Evolutionary conservation across 1,140 invertebrate species (phyloP).

Genomic region (Harlomillsia oculata): DNA sequence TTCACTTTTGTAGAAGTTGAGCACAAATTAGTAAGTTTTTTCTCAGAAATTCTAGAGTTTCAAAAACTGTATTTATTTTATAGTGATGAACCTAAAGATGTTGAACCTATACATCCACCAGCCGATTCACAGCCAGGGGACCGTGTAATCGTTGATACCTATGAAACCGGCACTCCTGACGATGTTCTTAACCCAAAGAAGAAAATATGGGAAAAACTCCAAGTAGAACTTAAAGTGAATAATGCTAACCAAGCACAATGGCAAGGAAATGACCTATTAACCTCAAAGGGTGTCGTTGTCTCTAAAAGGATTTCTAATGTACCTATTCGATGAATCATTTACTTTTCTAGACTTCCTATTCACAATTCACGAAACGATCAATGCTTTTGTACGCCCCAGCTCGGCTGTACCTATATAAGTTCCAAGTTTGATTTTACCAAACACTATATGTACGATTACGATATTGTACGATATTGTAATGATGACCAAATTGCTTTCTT

Average conservation of each 20-base stretch:
- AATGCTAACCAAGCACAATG: constrained; percentile 61
- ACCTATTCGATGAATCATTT: constrained; percentile 50
- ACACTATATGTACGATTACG: no score
- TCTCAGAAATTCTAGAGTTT: constrained; percentile 61
- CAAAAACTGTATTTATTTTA: constrained; percentile 67
- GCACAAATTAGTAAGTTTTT: constrained; percentile 54
- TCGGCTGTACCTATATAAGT: no score
- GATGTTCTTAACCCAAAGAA: constrained; percentile 80
- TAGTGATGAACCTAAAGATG: constrained; percentile 60
- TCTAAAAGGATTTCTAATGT: constrained; percentile 60
- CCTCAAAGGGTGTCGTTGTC: constrained; percentile 56
- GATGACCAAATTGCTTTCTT: no score
- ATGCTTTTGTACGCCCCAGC: no score
- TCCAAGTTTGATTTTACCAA: no score
- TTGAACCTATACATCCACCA: constrained; percentile 69
- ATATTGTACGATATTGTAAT: no score
- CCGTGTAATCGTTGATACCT: constrained; percentile 67
- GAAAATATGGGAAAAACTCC: constrained; percentile 85
- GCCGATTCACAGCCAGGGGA: constrained; percentile 75
- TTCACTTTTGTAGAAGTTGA: not conserved
- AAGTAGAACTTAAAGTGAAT: constrained; percentile 71
- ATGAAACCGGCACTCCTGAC: constrained; percentile 66
- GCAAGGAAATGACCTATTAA: constrained; percentile 66
- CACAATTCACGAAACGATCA: no score
- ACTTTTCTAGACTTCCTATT: no score